Evolutionary conservation across 2,888 invertebrate genomes (phyloP).

Genomic region (Philereme transversata): DNA sequence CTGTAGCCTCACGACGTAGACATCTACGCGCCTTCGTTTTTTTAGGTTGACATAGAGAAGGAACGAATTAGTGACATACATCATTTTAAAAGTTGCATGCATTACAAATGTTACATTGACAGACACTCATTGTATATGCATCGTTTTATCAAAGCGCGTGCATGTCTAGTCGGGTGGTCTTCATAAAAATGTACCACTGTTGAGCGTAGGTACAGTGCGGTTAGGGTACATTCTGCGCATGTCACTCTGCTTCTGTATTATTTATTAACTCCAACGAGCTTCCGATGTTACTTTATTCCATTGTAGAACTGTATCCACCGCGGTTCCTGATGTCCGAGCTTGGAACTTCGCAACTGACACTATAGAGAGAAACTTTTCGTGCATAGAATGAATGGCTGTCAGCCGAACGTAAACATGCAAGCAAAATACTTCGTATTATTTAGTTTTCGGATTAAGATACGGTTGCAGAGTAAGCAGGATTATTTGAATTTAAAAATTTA

Average conservation of each 20-base stretch:
- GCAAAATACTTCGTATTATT: constrained; percentile 71
- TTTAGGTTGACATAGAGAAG: too few relatives aligned
- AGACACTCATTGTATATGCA: too few relatives aligned
- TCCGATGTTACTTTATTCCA: constrained; percentile 83
- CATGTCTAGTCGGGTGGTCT: background rate
- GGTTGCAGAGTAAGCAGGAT: constrained; percentile 23
- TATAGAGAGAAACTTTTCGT: constrained; percentile 77
- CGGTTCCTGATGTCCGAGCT: constrained; percentile 76
- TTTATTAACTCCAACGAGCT: constrained; percentile 83
- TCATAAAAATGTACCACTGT: constrained; percentile 10
- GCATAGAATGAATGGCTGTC: constrained; percentile 81
- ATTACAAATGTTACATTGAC: too few relatives aligned
- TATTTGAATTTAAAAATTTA: constrained; percentile 12
- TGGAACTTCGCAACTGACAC: constrained; percentile 77
- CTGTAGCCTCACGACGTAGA: background rate
- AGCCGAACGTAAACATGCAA: constrained; percentile 74
- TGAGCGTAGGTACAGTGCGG: constrained; percentile 6
- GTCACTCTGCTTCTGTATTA: constrained; percentile 79
- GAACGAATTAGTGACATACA: background rate
- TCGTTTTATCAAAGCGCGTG: too few relatives aligned
- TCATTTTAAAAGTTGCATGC: background rate
- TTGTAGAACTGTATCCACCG: constrained; percentile 72
- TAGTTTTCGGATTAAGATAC: constrained; percentile 54
- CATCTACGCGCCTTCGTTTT: too few relatives aligned
- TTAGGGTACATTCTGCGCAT: constrained; percentile 74